A percentile compares a stretch with the other conserved stretches of the same genome.
Evolutionary conservation across 2,888 invertebrate genomes (phyloP).

Genomic region (Stegana nigrithorax): DNA sequence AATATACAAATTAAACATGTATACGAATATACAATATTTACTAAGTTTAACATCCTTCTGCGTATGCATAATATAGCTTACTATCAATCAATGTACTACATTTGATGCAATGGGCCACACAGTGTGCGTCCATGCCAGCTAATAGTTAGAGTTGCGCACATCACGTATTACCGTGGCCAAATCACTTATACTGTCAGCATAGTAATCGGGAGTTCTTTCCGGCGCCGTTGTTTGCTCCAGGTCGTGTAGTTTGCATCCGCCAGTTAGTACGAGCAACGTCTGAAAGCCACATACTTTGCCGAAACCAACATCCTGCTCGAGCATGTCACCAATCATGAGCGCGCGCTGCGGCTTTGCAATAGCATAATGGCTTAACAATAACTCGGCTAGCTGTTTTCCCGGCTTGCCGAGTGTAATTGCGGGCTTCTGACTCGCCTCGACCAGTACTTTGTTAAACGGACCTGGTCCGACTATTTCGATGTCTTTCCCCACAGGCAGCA

Average conservation of each 20-base stretch:
- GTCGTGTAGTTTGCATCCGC: conserved; percentile 50
- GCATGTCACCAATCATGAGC: conserved; percentile 88
- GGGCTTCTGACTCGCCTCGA: conserved; percentile 58
- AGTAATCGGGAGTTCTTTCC: conserved; percentile 57
- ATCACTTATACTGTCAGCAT: conserved; percentile 61
- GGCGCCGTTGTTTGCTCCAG: conserved; percentile 42
- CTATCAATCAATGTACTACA: too few species aligned
- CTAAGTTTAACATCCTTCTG: too few species aligned
- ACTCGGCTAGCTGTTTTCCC: conserved; percentile 61
- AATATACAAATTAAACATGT: background rate
- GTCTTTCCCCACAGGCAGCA: conserved; percentile 58
- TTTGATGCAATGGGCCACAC: too few species aligned
- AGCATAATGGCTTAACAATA: conserved; percentile 49
- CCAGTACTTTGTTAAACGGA: conserved; percentile 63
- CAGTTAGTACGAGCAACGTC: conserved; percentile 80
- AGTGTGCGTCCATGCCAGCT: too few species aligned
- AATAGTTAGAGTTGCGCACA: conserved; percentile 37
- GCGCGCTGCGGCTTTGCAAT: conserved; percentile 75
- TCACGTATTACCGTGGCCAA: conserved; percentile 51
- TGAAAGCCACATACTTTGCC: conserved; percentile 78
- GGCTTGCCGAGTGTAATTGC: conserved; percentile 70
- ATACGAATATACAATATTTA: conserved; percentile 8
- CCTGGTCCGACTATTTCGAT: conserved; percentile 68
- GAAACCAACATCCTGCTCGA: conserved; percentile 83
- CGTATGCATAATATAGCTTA: too few species aligned